Evolutionary conservation across 2,797 vertebrate species (phyloP).

Genomic region (Xiphorhynchus erythropygius): DNA sequence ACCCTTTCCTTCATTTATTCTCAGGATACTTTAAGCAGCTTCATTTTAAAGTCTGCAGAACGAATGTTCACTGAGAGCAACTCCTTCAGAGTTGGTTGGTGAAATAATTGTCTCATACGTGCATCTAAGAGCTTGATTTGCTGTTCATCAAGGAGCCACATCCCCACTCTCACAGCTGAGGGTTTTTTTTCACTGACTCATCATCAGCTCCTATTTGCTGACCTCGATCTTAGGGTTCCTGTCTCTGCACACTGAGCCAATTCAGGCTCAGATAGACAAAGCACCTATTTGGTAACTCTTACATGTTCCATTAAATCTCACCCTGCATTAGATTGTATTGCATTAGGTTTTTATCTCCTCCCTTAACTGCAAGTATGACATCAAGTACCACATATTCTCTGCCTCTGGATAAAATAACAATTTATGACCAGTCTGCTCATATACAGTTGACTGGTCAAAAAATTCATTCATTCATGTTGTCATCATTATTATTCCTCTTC

Average conservation of each 20-base stretch:
- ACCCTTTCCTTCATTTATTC: neutral
- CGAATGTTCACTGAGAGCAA: neutral
- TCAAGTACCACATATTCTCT: neutral
- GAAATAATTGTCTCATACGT: neutral
- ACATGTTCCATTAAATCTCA: neutral
- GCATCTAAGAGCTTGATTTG: neutral
- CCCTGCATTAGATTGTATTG: neutral
- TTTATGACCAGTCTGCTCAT: no score
- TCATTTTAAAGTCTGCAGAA: neutral
- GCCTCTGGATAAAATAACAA: no score
- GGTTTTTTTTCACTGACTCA: neutral
- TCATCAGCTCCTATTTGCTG: neutral
- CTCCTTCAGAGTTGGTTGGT: neutral
- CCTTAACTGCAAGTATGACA: fast-evolving
- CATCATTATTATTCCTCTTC: neutral
- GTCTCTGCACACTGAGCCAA: neutral
- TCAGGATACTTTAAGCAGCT: neutral
- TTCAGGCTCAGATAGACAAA: neutral
- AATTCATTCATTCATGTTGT: neutral
- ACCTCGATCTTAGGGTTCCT: neutral
- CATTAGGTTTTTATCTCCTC: neutral
- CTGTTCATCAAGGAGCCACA: neutral
- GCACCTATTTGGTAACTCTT: neutral
- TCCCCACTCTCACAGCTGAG: neutral
- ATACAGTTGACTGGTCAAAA: neutral